phyloP scores from a whole-genome alignment of 1,140 invertebrate genomes.

The Drosophila tropicalis region DNA sequence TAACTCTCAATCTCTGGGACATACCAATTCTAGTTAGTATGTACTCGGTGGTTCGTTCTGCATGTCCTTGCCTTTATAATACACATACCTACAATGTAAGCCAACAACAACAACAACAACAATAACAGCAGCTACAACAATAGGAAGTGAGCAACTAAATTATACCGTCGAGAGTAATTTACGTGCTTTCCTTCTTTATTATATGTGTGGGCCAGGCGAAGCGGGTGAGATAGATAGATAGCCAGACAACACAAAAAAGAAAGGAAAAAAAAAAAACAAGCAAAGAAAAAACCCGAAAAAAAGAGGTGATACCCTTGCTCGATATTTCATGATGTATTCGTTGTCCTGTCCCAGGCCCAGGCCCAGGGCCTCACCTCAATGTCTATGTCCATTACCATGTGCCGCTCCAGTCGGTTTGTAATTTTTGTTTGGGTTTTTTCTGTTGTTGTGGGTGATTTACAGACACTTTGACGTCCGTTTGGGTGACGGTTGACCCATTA shows the following conservation, averaged over 20 bases:
- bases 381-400: constrained; percentile 63
- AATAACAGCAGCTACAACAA: constrained; percentile 27
- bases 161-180: constrained; percentile 79
- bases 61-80: constrained; percentile 39
- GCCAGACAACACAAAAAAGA: constrained; percentile 32
- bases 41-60: background rate
- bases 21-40: background rate
- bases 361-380: constrained; percentile 59
- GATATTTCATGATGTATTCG: constrained; percentile 70
- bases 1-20: background rate
- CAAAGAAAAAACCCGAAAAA: constrained; percentile 29
- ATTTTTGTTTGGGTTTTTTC: constrained; percentile 42
- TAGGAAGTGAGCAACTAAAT: constrained; percentile 65
- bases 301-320: constrained; percentile 36
- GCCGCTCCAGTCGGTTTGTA: constrained; percentile 17
- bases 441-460: constrained; percentile 72
- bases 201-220: constrained; percentile 33
- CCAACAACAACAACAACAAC: constrained; percentile 27
- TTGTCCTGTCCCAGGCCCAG: constrained; percentile 37
- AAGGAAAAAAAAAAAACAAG: constrained; percentile 10
- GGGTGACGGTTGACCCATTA: constrained; percentile 80
- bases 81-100: constrained; percentile 40
- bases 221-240: constrained; percentile 10
- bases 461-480: constrained; percentile 78
- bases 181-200: constrained; percentile 78